A percentile compares a stretch with the other conserved stretches of the same genome.
phyloP scores from a whole-genome alignment of 1,140 invertebrate genomes.

The Bombus haemorrhoidalis region DNA sequence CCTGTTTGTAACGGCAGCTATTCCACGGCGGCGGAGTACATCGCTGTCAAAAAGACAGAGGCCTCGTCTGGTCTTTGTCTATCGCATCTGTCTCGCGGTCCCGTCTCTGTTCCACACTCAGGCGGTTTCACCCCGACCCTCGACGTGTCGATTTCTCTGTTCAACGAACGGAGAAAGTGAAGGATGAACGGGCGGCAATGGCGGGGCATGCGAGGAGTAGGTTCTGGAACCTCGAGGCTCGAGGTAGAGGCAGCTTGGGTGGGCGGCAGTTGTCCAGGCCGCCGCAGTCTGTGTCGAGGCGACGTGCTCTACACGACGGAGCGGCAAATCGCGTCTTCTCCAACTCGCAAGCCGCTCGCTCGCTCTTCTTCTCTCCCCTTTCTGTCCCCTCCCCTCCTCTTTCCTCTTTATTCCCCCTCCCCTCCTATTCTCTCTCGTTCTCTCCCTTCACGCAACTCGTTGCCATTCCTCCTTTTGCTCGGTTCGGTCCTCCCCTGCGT shows the following conservation, averaged over 20 bases:
- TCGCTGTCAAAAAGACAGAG: constrained; percentile 32
- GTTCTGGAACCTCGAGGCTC: constrained; percentile 39
- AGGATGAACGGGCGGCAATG: constrained; percentile 21
- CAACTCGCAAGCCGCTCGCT: constrained; percentile 62
- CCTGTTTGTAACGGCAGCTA: constrained; percentile 55
- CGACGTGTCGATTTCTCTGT: constrained; percentile 14
- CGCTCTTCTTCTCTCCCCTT: constrained; percentile 25
- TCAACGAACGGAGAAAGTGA: constrained; percentile 36
- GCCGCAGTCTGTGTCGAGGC: constrained; percentile 76
- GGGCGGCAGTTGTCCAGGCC: constrained; percentile 78
- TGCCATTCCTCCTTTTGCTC: constrained; percentile 1
- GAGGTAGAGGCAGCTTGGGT: constrained; percentile 71
- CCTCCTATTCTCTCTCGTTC: background rate
- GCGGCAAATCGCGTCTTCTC: constrained; percentile 74
- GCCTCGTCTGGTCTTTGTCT: background rate
- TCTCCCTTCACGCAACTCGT: constrained; percentile 20
- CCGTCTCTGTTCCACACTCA: constrained; percentile 1
- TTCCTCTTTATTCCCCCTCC: background rate
- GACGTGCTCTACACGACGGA: constrained; percentile 75
- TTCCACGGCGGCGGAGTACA: constrained; percentile 12
- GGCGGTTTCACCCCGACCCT: constrained; percentile 29
- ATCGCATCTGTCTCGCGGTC: background rate
- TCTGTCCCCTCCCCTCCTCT: background rate
- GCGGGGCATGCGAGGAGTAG: constrained; percentile 27
- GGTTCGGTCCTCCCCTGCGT: constrained; percentile 33